A percentile compares a stretch with the other conserved stretches of the same genome.
Evolutionary conservation across 2,113 vertebrate genomes (phyloP).

Genomic region (Sapayoa aenigma): DNA sequence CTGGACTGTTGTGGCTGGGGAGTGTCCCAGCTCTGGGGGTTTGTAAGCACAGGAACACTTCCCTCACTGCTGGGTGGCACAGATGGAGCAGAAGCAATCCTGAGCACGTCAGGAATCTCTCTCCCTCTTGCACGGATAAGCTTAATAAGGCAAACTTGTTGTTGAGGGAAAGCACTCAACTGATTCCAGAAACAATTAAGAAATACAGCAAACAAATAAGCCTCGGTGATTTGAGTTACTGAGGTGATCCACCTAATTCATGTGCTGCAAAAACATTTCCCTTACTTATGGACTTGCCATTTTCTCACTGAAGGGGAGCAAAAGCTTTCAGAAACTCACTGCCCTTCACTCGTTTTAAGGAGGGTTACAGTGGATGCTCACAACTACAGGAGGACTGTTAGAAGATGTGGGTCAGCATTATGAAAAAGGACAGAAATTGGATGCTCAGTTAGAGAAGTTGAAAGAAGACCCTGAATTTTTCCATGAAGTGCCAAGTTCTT

Average conservation of each 20-base stretch:
- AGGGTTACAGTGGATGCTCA: neutral
- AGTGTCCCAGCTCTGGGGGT: neutral
- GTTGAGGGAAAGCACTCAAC: constrained; percentile 18
- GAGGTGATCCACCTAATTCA: constrained; percentile 14
- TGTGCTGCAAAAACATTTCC: neutral
- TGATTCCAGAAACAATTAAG: constrained; percentile 45
- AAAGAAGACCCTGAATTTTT: neutral
- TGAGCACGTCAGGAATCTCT: neutral
- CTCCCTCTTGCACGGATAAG: neutral
- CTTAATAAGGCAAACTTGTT: constrained; percentile 31
- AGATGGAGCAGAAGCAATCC: constrained; percentile 26
- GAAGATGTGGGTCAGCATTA: neutral
- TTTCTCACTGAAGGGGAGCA: neutral
- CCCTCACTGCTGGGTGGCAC: constrained; percentile 2
- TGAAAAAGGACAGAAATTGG: neutral
- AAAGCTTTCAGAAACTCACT: neutral
- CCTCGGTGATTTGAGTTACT: neutral
- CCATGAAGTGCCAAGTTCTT: neutral
- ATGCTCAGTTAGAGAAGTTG: neutral
- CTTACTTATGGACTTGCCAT: neutral
- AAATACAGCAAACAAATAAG: constrained; percentile 43
- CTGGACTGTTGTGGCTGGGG: neutral
- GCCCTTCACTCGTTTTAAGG: neutral
- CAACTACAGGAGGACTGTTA: neutral
- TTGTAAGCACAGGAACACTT: constrained; percentile 36